These are phyloP conservation scores for Crocallis elinguaria DNA, from an alignment of 2,888 invertebrate genomes.

Conservation along the genomic window DNA sequence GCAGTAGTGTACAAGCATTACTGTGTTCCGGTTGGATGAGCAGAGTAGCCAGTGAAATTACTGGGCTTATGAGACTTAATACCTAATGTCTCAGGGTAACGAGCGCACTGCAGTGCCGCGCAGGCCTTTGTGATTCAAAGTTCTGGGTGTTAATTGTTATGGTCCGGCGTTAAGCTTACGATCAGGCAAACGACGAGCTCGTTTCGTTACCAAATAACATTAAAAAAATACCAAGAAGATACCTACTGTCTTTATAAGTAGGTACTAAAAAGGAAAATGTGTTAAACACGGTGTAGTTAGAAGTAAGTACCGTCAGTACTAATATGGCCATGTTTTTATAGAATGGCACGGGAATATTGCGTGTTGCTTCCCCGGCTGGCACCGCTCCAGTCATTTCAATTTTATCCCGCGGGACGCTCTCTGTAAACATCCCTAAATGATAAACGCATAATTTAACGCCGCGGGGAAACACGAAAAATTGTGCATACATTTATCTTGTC, in stretches of 20 bases:
- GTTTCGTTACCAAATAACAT: too few species aligned
- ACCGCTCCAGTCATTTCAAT: constrained; percentile 82
- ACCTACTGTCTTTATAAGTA: background rate
- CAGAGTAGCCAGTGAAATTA: too few species aligned
- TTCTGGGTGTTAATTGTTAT: too few species aligned
- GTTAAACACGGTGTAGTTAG: background rate
- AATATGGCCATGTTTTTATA: constrained; percentile 25
- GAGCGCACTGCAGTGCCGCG: too few species aligned
- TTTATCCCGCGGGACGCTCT: constrained; percentile 71
- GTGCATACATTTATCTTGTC: constrained; percentile 73
- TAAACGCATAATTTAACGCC: constrained; percentile 82
- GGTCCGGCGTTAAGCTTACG: too few species aligned
- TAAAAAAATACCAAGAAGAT: too few species aligned
- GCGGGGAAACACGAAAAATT: constrained; percentile 73
- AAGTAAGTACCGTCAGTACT: constrained; percentile 11
- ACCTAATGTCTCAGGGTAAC: too few species aligned
- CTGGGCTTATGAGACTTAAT: too few species aligned
- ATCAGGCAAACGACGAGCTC: too few species aligned
- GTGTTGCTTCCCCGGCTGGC: constrained; percentile 63
- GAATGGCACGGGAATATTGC: constrained; percentile 31
- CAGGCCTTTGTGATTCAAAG: too few species aligned
- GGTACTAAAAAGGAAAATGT: background rate
- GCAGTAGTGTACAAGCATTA: too few species aligned
- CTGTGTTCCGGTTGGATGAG: too few species aligned
- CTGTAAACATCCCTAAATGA: constrained; percentile 83